phyloP scores from a whole-genome alignment of 2,888 invertebrate genomes.

The Heteropelma amictum region DNA sequence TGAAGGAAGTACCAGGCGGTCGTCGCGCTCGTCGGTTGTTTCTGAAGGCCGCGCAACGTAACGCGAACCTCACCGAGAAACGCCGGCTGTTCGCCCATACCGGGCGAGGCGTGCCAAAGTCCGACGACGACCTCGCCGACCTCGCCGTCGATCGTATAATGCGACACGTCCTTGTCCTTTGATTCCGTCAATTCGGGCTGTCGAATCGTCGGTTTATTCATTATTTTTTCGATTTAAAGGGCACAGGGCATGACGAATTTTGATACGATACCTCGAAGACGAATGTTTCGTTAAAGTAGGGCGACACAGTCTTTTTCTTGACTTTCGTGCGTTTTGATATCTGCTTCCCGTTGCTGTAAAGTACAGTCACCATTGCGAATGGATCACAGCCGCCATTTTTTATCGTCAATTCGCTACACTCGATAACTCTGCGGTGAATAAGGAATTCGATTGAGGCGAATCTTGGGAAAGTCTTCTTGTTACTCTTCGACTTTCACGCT shows the following conservation, averaged over 20 bases:
- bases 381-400: conserved; percentile 96
- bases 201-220: conserved; percentile 16
- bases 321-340: conserved; percentile 90
- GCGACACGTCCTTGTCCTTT: conserved; percentile 74
- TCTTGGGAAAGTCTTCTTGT: no score
- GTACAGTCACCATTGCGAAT: conserved; percentile 89
- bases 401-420: conserved; percentile 92
- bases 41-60: conserved; percentile 85
- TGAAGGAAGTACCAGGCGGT: conserved; percentile 91
- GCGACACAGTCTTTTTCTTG: conserved; percentile 93
- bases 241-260: neutral
- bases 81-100: conserved; percentile 87
- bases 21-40: conserved; percentile 81
- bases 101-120: conserved; percentile 91
- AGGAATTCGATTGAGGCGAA: neutral
- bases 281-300: conserved; percentile 93
- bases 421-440: conserved; percentile 82
- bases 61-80: conserved; percentile 94
- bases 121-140: conserved; percentile 90
- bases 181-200: conserved; percentile 72
- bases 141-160: conserved; percentile 81
- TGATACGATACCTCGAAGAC: conserved; percentile 82
- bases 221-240: neutral
- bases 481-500: neutral
- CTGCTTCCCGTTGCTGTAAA: conserved; percentile 89